phyloP scores from a whole-genome alignment of 2,797 vertebrate species.

The Lacerta viridis region DNA sequence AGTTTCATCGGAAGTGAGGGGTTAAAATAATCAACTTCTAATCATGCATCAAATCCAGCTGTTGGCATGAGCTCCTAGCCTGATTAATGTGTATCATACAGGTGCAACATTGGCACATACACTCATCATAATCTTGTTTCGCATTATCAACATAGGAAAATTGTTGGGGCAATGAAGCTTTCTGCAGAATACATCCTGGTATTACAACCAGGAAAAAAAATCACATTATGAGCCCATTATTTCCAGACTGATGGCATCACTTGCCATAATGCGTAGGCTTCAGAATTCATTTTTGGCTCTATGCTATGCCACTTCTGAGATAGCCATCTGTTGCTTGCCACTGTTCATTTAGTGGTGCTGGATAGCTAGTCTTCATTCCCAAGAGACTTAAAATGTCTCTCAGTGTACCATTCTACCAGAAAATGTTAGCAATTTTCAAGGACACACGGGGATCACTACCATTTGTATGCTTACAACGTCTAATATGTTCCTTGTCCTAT shows the following conservation, averaged over 20 bases:
- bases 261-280: neutral
- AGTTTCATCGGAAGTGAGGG: neutral
- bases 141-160: neutral
- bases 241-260: neutral
- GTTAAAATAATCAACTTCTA: conserved; percentile 3
- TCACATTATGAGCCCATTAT: neutral
- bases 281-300: neutral
- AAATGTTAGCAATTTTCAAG: neutral
- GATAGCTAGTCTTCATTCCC: neutral
- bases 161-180: neutral
- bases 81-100: neutral
- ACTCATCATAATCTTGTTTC: neutral
- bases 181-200: neutral
- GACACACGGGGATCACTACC: too few species aligned
- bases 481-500: neutral
- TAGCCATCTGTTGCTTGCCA: neutral
- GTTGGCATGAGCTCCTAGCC: neutral
- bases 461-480: neutral
- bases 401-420: neutral
- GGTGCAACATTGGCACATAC: neutral
- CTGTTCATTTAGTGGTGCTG: neutral
- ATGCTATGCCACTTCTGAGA: neutral
- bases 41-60: neutral
- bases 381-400: neutral
- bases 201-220: too few species aligned